phyloP scores from a whole-genome alignment of 1,140 invertebrate genomes.

The Drosophila suzukii region DNA sequence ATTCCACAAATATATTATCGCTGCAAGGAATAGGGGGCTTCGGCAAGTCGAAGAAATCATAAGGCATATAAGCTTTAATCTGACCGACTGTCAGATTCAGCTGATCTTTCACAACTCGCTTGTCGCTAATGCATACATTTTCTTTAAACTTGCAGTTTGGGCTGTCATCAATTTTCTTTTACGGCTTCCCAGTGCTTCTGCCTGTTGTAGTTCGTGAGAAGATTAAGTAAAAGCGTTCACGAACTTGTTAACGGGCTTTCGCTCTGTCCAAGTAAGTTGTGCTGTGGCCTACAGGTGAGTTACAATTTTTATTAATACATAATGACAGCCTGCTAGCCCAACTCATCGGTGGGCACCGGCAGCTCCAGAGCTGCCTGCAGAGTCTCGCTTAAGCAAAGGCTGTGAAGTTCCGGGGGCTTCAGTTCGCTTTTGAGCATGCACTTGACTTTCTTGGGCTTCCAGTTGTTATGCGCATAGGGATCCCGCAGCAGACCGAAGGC shows the following conservation, averaged over 20 bases:
- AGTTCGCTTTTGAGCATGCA: slow-evolving; percentile 78
- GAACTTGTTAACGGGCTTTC: neutral
- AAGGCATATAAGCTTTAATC: slow-evolving; percentile 4
- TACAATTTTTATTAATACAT: neutral
- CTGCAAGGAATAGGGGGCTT: slow-evolving; percentile 2
- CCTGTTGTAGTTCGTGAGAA: slow-evolving; percentile 10
- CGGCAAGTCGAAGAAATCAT: slow-evolving; percentile 24
- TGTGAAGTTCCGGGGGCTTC: slow-evolving; percentile 50
- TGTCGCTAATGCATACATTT: slow-evolving; percentile 45
- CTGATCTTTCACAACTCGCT: neutral
- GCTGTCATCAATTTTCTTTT: neutral
- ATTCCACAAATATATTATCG: neutral
- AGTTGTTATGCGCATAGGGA: slow-evolving; percentile 86
- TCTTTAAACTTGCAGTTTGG: slow-evolving; percentile 66
- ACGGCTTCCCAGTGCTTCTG: slow-evolving; percentile 4
- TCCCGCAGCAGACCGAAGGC: slow-evolving; percentile 87
- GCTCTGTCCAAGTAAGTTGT: neutral
- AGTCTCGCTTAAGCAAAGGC: slow-evolving; percentile 45
- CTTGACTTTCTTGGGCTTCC: slow-evolving; percentile 87
- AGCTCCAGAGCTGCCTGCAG: slow-evolving; percentile 52
- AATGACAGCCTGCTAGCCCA: slow-evolving; percentile 27
- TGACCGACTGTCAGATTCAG: slow-evolving; percentile 13
- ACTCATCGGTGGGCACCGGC: slow-evolving; percentile 46
- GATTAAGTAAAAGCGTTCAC: neutral
- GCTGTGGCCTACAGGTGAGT: slow-evolving; percentile 7